A percentile compares a stretch with the other conserved stretches of the same genome.
Conservation (phyloP, 2,113 vertebrate genomes). For the Prunella himalayana region DNA sequence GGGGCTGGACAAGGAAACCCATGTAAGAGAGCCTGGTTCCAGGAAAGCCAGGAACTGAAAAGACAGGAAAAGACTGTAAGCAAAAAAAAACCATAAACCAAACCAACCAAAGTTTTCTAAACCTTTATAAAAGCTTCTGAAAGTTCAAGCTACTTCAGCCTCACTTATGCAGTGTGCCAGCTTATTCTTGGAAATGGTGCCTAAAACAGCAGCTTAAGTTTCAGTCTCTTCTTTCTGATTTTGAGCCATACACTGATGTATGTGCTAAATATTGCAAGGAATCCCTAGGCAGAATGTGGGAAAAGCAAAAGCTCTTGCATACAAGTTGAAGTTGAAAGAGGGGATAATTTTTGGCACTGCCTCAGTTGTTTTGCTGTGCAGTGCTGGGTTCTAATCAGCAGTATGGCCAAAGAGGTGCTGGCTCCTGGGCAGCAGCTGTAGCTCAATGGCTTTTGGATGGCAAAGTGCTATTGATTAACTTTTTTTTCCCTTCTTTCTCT, state of each 20-base stretch:
- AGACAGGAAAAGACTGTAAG: background rate
- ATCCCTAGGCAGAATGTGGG: background rate
- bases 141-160: background rate
- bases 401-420: background rate
- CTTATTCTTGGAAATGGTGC: background rate
- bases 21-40: background rate
- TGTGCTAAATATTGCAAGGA: background rate
- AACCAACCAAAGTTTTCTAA: background rate
- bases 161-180: background rate
- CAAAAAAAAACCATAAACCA: background rate
- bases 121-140: background rate
- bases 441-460: background rate
- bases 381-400: background rate
- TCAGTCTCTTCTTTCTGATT: background rate
- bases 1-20: background rate
- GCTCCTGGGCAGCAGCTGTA: background rate
- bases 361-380: background rate
- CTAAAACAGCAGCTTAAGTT: background rate
- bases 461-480: background rate
- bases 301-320: background rate
- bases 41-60: background rate
- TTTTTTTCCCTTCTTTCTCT: background rate
- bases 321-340: background rate
- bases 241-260: background rate
- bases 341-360: background rate